Conservation (phyloP, 1,140 invertebrate species). For the Steinernema feltiae region DNA sequence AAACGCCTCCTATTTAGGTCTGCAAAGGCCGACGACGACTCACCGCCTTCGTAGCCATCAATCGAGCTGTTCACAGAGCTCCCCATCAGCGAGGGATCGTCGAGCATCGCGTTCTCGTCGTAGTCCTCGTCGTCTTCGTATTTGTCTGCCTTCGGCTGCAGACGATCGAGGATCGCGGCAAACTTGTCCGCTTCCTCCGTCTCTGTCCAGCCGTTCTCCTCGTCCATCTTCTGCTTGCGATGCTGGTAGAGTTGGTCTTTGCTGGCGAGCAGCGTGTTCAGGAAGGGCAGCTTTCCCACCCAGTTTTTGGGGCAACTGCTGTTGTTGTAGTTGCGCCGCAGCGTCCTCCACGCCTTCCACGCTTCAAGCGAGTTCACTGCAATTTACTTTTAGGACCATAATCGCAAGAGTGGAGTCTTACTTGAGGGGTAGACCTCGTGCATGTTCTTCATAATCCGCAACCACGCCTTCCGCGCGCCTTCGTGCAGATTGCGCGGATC, state of each 20-base stretch:
- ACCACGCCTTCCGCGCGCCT: background rate
- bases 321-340: background rate
- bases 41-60: no score
- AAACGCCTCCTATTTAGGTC: no score
- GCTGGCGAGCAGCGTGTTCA: background rate
- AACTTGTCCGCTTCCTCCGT: background rate
- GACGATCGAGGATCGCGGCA: background rate
- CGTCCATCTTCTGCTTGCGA: background rate
- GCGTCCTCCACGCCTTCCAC: background rate
- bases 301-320: constrained; percentile 1
- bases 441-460: background rate
- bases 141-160: background rate
- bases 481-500: background rate
- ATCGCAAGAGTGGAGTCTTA: background rate
- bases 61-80: background rate
- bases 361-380: background rate
- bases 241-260: background rate
- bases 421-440: background rate
- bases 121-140: no score
- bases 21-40: no score
- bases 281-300: constrained; percentile 2
- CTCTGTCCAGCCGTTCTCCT: background rate
- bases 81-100: background rate
- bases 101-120: background rate
- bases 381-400: no score